Base-by-base conservation (phyloP, 2,888 invertebrate species). In the Lutraria lutraria region DNA sequence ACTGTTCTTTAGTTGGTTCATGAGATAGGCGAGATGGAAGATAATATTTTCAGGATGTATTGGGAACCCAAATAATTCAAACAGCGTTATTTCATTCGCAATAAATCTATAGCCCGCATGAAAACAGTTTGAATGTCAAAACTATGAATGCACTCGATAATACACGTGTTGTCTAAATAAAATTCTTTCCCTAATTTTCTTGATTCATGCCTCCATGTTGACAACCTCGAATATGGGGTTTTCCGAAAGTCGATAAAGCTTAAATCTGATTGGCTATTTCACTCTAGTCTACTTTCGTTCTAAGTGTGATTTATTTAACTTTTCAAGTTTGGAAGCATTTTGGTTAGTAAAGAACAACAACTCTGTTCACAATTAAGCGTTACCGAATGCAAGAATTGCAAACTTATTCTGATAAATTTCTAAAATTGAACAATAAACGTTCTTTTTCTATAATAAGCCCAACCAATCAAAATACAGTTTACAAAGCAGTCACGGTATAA, bases 171-270 rank as follows among this genome's bases (percentile, higher is more conserved):
- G 63, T 68, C 25, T 8, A 25, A 68, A 68, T 68, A 68, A 68
- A 68, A 25, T 3, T 76, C 34, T 76, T 76, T 76, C 34, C 76
- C 31, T 25, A 76, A 76, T 68, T 31, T 76, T 76, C 76, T 31
- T 76, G 76, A 19, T 76, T 83, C 76, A 76, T 76, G 81, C 81
- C 60, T 88, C 89, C 89, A 89, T 89, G 89, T 89, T 89, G 87
- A 87, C 89, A 89, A 88, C 89, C 85, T 85, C 85, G 52, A 25
- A 25, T 68, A 60, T 85, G 85, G 90, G 88, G 63, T 86, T 88
- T 86, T 80, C 90, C 86, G 34, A 21, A 29, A 21, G n/a, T 10
- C 34, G 29, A 54, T 80, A 82, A 76, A 90, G 72, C 53, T 12
- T 10, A 13, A 63, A 63, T 88, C 13, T 90, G 90, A 90, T 90